These are phyloP conservation scores for Lasiurus borealis DNA, from an alignment of 2,113 vertebrate genomes.

Conservation along the genomic window DNA sequence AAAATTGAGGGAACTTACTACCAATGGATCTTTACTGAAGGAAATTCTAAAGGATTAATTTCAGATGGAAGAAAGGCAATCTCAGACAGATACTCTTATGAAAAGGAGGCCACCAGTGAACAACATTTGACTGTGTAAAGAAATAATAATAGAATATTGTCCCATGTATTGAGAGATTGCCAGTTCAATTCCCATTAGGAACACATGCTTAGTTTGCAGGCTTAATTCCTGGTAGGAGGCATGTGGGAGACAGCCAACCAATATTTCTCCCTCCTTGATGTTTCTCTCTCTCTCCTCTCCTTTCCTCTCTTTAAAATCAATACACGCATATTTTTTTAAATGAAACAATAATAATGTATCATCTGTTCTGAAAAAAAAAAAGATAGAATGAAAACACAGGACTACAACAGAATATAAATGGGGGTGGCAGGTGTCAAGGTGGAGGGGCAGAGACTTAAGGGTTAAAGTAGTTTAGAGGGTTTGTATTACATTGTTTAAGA, in stretches of 20 bases:
- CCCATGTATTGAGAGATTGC: too few relatives aligned
- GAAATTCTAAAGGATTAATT: not conserved
- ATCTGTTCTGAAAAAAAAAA: not conserved
- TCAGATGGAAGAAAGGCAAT: not conserved
- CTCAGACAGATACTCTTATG: not conserved
- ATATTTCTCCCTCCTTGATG: too few relatives aligned
- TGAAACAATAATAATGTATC: not conserved
- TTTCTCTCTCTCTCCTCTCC: too few relatives aligned
- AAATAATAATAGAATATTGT: too few relatives aligned
- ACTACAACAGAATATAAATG: not conserved
- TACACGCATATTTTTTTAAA: too few relatives aligned
- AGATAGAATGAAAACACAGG: not conserved
- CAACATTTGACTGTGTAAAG: not conserved
- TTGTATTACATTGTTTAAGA: not conserved
- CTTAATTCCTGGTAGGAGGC: too few relatives aligned
- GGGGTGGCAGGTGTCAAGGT: too few relatives aligned
- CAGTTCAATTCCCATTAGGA: too few relatives aligned
- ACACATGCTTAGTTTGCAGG: too few relatives aligned
- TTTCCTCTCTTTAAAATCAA: too few relatives aligned
- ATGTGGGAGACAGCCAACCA: too few relatives aligned
- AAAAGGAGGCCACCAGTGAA: not conserved
- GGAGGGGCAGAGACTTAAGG: not conserved
- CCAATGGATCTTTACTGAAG: not conserved
- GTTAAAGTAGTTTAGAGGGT: not conserved
- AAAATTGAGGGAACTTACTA: not conserved